Percentiles rank a stretch among this genome's conserved stretches.
These are phyloP conservation scores for Myotis yumanensis DNA, from an alignment of 2,113 vertebrate genomes.

Conservation along the genomic window DNA sequence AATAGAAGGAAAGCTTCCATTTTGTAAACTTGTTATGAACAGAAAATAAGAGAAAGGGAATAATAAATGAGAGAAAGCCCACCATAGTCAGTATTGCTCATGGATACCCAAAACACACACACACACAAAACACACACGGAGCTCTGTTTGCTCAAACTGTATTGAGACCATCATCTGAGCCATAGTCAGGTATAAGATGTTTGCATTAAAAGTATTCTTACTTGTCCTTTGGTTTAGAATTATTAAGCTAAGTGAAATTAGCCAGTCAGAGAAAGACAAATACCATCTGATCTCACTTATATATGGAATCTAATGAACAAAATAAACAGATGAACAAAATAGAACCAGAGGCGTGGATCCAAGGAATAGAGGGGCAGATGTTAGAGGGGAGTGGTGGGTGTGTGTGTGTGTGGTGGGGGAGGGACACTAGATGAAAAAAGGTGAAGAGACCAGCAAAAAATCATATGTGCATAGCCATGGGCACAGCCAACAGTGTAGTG, in stretches of 20 bases:
- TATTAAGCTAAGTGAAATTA: background rate
- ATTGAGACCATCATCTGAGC: background rate
- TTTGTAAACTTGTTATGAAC: background rate
- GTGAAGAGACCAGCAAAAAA: background rate
- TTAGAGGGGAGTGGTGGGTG: background rate
- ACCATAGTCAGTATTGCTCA: background rate
- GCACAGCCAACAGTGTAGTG: background rate
- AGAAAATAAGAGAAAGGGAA: background rate
- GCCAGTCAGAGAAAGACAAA: background rate
- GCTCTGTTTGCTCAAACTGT: background rate
- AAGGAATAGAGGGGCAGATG: background rate
- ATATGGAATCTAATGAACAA: background rate
- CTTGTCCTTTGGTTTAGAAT: background rate
- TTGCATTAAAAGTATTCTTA: background rate
- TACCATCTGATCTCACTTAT: background rate
- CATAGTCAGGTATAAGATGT: background rate
- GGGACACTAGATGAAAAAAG: background rate
- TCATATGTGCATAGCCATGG: background rate
- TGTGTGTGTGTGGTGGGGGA: accelerated
- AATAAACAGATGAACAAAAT: background rate
- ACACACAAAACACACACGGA: background rate
- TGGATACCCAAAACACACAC: background rate
- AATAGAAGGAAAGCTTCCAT: background rate
- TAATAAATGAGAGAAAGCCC: background rate
- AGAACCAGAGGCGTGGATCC: background rate